A percentile compares a stretch with the other conserved stretches of the same genome.
Evolutionary conservation across 2,888 invertebrate species (phyloP).

Genomic region (Platerodrilus igneus): DNA sequence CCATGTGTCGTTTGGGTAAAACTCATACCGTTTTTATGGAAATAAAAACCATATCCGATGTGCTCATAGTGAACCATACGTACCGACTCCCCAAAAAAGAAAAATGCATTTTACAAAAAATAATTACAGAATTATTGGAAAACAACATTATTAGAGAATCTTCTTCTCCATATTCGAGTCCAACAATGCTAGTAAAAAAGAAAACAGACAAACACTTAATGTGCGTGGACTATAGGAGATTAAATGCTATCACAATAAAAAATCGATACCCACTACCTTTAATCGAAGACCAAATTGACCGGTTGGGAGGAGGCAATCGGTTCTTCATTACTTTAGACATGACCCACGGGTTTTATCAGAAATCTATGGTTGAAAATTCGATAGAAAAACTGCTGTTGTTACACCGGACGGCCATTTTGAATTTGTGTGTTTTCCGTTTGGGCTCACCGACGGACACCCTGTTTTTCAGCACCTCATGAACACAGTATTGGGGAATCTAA

Average conservation of each 20-base stretch:
- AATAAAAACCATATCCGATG: conserved; percentile 6
- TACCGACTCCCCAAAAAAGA: conserved; percentile 9
- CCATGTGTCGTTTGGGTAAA: conserved; percentile 8
- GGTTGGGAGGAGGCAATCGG: conserved; percentile 24
- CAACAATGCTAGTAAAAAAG: conserved; percentile 24
- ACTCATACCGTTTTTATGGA: conserved; percentile 3
- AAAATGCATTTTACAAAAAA: conserved; percentile 26
- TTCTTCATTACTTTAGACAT: conserved; percentile 32
- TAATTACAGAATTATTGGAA: conserved; percentile 21
- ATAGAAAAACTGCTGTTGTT: conserved; percentile 34
- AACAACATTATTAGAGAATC: conserved; percentile 23
- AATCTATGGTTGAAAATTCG: conserved; percentile 31
- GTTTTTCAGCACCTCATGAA: conserved; percentile 35
- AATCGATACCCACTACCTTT: conserved; percentile 33
- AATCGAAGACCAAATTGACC: conserved; percentile 31
- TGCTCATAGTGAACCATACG: conserved; percentile 6
- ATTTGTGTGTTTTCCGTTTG: conserved; percentile 34
- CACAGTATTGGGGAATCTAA: conserved; percentile 20
- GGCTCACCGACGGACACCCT: conserved; percentile 31
- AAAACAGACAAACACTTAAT: conserved; percentile 25
- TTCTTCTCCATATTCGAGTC: conserved; percentile 29
- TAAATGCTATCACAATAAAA: conserved; percentile 31
- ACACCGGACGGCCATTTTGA: conserved; percentile 36
- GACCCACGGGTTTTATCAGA: conserved; percentile 32
- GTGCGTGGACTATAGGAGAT: conserved; percentile 27